Conservation (phyloP, 2,113 vertebrate species). For the Gracilinanus agilis region DNA sequence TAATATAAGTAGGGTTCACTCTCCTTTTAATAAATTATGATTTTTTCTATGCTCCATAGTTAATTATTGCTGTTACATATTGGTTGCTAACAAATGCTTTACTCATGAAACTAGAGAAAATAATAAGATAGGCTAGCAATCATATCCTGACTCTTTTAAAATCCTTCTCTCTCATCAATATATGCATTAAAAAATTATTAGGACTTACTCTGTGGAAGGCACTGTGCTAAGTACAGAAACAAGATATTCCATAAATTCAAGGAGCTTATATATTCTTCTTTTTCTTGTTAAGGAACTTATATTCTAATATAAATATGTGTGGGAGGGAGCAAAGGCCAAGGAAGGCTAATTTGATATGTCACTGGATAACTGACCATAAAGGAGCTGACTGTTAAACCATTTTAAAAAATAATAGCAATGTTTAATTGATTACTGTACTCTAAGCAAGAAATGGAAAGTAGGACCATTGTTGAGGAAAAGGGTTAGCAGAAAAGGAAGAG, state of each 20-base stretch:
- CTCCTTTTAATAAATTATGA: not conserved
- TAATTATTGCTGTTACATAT: not conserved
- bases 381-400: not conserved
- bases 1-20: not conserved
- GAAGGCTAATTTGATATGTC: not conserved
- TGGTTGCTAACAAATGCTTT: not conserved
- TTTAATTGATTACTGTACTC: not conserved
- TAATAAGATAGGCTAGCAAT: not conserved
- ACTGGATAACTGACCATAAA: not conserved
- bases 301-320: not conserved
- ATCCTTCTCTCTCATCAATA: not conserved
- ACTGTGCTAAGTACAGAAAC: not conserved
- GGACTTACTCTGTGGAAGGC: not conserved
- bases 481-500: not conserved
- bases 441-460: not conserved
- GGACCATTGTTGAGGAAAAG: not conserved
- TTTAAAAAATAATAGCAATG: not conserved
- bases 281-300: not conserved
- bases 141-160: not conserved
- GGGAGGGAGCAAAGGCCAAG: not conserved
- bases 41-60: not conserved
- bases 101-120: not conserved
- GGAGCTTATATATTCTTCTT: not conserved
- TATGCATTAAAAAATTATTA: not conserved
- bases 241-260: not conserved